phyloP scores from a whole-genome alignment of 2,888 invertebrate genomes.

The Rhingia campestris region DNA sequence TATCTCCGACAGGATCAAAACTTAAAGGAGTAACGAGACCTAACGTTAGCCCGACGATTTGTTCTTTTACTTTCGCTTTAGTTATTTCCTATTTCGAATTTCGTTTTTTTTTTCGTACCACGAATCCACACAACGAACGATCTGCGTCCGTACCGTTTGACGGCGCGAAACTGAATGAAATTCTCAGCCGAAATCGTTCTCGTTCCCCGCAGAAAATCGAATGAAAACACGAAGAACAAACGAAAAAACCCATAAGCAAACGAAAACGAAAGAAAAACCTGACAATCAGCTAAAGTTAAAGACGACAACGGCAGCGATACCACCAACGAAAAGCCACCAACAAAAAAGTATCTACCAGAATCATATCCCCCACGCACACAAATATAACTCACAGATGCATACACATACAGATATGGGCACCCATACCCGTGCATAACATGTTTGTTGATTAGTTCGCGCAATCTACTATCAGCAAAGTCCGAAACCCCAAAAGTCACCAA shows the following conservation, averaged over 20 bases:
- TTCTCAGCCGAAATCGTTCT: constrained; percentile 66
- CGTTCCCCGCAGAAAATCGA: constrained; percentile 65
- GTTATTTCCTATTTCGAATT: constrained; percentile 8
- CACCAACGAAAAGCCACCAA: constrained; percentile 59
- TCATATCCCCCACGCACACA: constrained; percentile 44
- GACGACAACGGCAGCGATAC: constrained; percentile 33
- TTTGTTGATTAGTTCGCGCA: constrained; percentile 69
- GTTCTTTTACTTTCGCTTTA: constrained; percentile 55
- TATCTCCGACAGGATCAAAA: constrained; percentile 65
- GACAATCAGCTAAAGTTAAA: constrained; percentile 55
- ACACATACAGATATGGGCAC: constrained; percentile 12
- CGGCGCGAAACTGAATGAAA: constrained; percentile 83
- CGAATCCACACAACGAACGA: constrained; percentile 77
- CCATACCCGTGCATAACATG: constrained; percentile 23
- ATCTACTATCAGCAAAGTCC: constrained; percentile 57
- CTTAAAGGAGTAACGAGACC: constrained; percentile 39
- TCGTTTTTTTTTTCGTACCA: constrained; percentile 41
- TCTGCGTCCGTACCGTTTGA: constrained; percentile 82
- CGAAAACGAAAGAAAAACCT: constrained; percentile 69
- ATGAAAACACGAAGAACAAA: constrained; percentile 64
- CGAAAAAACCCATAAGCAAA: constrained; percentile 55
- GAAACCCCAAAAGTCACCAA: constrained; percentile 62
- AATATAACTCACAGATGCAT: background rate
- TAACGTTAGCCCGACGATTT: constrained; percentile 27
- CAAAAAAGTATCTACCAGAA: constrained; percentile 62